Evolutionary conservation across 2,113 vertebrate genomes (phyloP), one percentile per base, ranked within the genome.

Genomic region (Carassius carassius): DNA sequence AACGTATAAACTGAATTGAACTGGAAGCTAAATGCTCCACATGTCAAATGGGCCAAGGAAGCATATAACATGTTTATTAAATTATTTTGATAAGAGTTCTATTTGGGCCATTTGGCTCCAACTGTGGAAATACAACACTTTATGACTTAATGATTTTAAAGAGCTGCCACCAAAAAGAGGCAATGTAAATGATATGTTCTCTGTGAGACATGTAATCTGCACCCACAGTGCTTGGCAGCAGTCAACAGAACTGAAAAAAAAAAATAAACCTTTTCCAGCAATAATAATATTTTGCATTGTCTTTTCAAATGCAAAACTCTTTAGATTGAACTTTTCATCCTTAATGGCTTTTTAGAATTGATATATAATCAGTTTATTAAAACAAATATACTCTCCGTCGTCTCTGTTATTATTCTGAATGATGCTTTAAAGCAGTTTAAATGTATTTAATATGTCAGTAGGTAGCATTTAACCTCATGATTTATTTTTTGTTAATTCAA

Each of bases 151-250:
- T 78, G 49, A 78, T 56, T 78, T 35, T 2, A 58, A 77, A 58
- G 49, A 78, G 51, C 75, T 60, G 51, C 19, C 29, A 60, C n/a
- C 19, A 78, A 12, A 78, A 23, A 37, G 29, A 58, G 29, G 29
- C 29, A 1, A 19, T 58, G 25, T 58, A 58, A 35, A 78, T 60
- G 0, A 60, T 16, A 78, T 78, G 76, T 78, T 41, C 32, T 60
- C 19, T 37, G 54, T n/a, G 32, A 37, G 76, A 78, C 2, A 29
- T 78, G 32, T 60, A 78, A 78, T 78, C 32, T 78, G 54, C 76
- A 41, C 32, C 49, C 54, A 78, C 76, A 78, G 29, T 0, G 32
- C 29, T 56, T 58, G 51, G 17, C 75, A 58, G 51, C 51, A 21
- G 51, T 5, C 1, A 9, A 2, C 17, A 73, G 5, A 47, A 14